phyloP scores from a whole-genome alignment of 2,888 invertebrate genomes.

The Eupithecia centaureata region DNA sequence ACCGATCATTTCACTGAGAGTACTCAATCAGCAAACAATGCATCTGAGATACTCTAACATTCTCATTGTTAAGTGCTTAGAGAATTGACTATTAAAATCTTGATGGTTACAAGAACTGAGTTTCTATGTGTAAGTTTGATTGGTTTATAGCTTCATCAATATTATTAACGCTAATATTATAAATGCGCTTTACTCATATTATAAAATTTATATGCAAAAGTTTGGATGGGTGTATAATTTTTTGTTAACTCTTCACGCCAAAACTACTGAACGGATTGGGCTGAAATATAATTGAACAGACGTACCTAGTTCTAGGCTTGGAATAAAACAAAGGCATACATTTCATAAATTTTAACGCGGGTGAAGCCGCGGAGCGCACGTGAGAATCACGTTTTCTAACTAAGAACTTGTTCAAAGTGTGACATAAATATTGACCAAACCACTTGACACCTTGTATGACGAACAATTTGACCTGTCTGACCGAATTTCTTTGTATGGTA shows the following conservation, averaged over 20 bases:
- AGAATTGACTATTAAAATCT: slow-evolving; percentile 21
- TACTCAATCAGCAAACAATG: slow-evolving; percentile 56
- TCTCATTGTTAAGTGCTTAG: slow-evolving; percentile 47
- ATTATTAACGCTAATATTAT: too few relatives aligned
- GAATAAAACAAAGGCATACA: too few relatives aligned
- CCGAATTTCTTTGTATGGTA: neutral
- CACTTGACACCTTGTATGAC: slow-evolving; percentile 16
- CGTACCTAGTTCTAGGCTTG: too few relatives aligned
- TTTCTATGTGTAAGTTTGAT: neutral
- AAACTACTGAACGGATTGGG: too few relatives aligned
- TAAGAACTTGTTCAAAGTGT: slow-evolving; percentile 3
- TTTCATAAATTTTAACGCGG: too few relatives aligned
- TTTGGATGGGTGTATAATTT: too few relatives aligned
- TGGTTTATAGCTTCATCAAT: too few relatives aligned
- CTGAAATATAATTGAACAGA: too few relatives aligned
- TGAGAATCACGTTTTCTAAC: slow-evolving; percentile 4
- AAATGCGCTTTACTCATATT: too few relatives aligned
- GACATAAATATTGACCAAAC: slow-evolving; percentile 29
- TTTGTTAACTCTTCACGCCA: too few relatives aligned
- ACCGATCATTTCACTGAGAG: slow-evolving; percentile 35
- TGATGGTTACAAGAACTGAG: neutral
- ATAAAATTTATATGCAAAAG: too few relatives aligned
- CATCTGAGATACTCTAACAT: slow-evolving; percentile 20
- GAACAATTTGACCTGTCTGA: slow-evolving; percentile 8
- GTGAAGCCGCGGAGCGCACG: too few relatives aligned